Base-by-base conservation (phyloP, 2,797 vertebrate species). In the Melopsittacus undulatus region DNA sequence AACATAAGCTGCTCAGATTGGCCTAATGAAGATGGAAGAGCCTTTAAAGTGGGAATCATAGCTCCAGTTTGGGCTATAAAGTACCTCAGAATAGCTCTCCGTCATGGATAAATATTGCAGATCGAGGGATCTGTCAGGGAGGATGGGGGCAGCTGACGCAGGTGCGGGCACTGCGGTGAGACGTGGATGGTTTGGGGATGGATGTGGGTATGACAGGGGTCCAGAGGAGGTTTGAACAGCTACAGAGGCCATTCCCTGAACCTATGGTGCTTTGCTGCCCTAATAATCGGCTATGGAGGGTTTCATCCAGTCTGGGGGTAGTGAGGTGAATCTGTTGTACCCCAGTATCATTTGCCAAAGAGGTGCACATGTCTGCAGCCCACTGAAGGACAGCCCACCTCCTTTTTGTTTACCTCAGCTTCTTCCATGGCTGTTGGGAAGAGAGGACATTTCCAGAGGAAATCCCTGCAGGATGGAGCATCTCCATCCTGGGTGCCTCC, bases 11-110 rank as follows among this genome's bases (percentile, higher is more conserved):
- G 5, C 66, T 56, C 63, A 19, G 59, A 27, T 10, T 1, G 46
- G 38, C 38, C 83, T 68, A 36, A 86, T 67, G 67, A 61, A 92
- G 89, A 96, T n/a, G 34, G 26, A 93, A 62, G 63, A 74, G 64
- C 46, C 56, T 92, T 88, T 94, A 56, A 92, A 90, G 51, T 69
- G 77, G 63, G 85, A 90, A 82, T 90, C 85, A 85, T 78, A 29
- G 84, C 72, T 83, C 52, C 6, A 3, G 54, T 66, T 62, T 45
- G 62, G 69, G 86, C 63, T 78, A 56, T 94, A 79, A 92, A 82
- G 66, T 21, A 38, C 48, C 83, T 73, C 54, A 51, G 83, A 95
- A 96, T 93, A 87, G 92, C 72, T 88, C 67, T 63, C 38, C 1
- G 32, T 80, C 84, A 83, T 3, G 73, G 75, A 38, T 61, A 89